Evolutionary conservation across 2,113 vertebrate species (phyloP).

Genomic region (Vombatus ursinus): DNA sequence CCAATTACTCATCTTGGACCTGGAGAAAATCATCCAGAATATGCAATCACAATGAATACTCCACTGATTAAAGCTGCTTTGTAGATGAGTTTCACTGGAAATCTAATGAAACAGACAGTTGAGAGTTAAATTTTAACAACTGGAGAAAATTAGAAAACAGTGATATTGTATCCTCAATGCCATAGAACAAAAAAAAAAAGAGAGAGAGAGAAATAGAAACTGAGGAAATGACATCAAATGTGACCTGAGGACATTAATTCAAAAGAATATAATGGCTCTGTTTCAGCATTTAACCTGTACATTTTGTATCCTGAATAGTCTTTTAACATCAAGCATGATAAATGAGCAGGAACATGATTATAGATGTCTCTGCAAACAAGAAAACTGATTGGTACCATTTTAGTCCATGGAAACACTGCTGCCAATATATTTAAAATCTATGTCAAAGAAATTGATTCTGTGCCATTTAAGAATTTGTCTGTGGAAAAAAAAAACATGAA

Average conservation of each 20-base stretch:
- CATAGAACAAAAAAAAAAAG: neutral
- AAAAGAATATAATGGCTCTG: constrained; percentile 89
- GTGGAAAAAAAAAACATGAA: constrained; percentile 90
- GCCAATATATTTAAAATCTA: constrained; percentile 91
- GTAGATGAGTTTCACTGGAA: constrained; percentile 70
- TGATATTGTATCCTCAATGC: neutral
- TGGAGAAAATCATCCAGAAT: constrained; percentile 87
- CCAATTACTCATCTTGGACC: constrained; percentile 86
- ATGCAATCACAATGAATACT: constrained; percentile 88
- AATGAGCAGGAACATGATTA: constrained; percentile 86
- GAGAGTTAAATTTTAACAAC: neutral
- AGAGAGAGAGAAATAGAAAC: neutral
- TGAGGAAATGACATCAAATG: constrained; percentile 79
- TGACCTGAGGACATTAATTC: constrained; percentile 89
- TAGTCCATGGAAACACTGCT: constrained; percentile 91
- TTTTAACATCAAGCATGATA: constrained; percentile 88
- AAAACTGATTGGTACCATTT: constrained; percentile 88
- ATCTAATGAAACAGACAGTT: neutral
- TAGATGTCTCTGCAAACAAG: constrained; percentile 88
- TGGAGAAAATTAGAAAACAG: neutral
- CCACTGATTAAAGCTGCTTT: constrained; percentile 88
- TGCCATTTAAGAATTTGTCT: neutral
- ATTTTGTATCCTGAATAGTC: constrained; percentile 87
- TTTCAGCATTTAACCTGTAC: constrained; percentile 89
- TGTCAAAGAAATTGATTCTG: constrained; percentile 84